A percentile compares a stretch with the other conserved stretches of the same genome.
These are phyloP conservation scores for Misgurnus mizolepis DNA, from an alignment of 2,113 vertebrate species.

Conservation along the genomic window DNA sequence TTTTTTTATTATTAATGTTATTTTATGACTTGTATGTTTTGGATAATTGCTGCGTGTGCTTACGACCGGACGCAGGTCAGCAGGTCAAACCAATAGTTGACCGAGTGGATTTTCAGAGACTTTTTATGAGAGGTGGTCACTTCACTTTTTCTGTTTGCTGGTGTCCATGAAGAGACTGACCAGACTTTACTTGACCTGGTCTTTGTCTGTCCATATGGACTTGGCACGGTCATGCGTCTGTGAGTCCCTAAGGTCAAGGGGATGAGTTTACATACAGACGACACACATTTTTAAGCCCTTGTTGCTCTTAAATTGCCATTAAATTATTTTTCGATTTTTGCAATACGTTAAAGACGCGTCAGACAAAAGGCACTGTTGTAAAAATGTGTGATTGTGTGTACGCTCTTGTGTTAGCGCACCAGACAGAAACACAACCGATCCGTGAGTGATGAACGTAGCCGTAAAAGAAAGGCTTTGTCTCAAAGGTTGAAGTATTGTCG, in stretches of 20 bases:
- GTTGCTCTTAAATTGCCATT: not conserved
- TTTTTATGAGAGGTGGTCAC: slow-evolving; percentile 15
- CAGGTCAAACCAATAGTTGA: slow-evolving; percentile 28
- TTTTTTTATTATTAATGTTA: too few species aligned
- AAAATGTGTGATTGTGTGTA: slow-evolving; percentile 32
- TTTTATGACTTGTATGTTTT: not conserved
- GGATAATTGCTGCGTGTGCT: not conserved
- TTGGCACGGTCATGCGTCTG: not conserved
- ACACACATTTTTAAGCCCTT: not conserved
- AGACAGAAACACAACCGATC: slow-evolving; percentile 49
- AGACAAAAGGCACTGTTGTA: not conserved
- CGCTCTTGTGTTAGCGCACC: slow-evolving; percentile 31
- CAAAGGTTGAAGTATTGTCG: slow-evolving; percentile 85
- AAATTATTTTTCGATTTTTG: not conserved
- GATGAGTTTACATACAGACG: not conserved
- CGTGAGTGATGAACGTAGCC: slow-evolving; percentile 88
- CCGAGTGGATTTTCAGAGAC: slow-evolving; percentile 10
- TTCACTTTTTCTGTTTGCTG: slow-evolving; percentile 20
- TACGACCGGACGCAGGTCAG: slow-evolving; percentile 1
- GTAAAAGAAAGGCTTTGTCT: slow-evolving; percentile 80
- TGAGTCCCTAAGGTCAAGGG: slow-evolving; percentile 23
- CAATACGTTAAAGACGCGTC: too few species aligned
- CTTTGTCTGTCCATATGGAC: slow-evolving; percentile 31
- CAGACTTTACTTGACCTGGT: slow-evolving; percentile 31
- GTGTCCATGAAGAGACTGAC: not conserved